A percentile compares a stretch with the other conserved stretches of the same genome.
Evolutionary conservation across 2,797 vertebrate genomes (phyloP).

Genomic region (Cossypha heuglini): DNA sequence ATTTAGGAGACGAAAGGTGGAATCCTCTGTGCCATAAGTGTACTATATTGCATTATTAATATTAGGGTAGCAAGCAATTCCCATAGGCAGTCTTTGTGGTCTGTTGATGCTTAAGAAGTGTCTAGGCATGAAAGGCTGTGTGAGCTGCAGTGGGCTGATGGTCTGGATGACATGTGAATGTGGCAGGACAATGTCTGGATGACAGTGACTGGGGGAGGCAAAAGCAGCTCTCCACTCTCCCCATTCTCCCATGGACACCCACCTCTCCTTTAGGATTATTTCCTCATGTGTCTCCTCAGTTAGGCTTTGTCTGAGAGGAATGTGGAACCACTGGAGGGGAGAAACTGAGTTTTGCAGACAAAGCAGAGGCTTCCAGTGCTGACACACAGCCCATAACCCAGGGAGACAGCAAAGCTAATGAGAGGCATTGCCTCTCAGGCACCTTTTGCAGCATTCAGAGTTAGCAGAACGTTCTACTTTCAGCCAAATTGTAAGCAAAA

Average conservation of each 20-base stretch:
- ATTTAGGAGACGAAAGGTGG: slow-evolving; percentile 57
- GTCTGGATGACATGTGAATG: slow-evolving; percentile 77
- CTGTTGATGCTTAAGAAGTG: slow-evolving; percentile 69
- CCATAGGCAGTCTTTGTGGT: slow-evolving; percentile 75
- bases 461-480: slow-evolving; percentile 2
- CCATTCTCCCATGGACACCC: slow-evolving; percentile 51
- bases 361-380: slow-evolving; percentile 49
- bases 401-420: slow-evolving; percentile 54
- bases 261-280: slow-evolving; percentile 62
- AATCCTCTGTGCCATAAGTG: slow-evolving; percentile 50
- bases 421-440: slow-evolving; percentile 11
- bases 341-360: slow-evolving; percentile 59
- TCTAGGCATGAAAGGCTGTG: slow-evolving; percentile 74
- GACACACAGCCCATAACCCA: slow-evolving; percentile 39
- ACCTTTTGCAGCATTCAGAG: slow-evolving; percentile 6
- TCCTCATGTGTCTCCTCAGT: slow-evolving; percentile 46
- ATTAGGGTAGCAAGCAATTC: slow-evolving; percentile 69
- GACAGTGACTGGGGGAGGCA: slow-evolving; percentile 68
- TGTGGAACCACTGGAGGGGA: slow-evolving; percentile 58
- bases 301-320: slow-evolving; percentile 65
- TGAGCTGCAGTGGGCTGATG: slow-evolving; percentile 70
- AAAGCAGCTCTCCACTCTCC: slow-evolving; percentile 46
- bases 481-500: slow-evolving; percentile 19
- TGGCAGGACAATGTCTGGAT: slow-evolving; percentile 71
- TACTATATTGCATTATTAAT: slow-evolving; percentile 78